Percentiles rank a stretch among this genome's conserved stretches.
phyloP scores from a whole-genome alignment of 2,113 vertebrate genomes.

The Tenrec ecaudatus region DNA sequence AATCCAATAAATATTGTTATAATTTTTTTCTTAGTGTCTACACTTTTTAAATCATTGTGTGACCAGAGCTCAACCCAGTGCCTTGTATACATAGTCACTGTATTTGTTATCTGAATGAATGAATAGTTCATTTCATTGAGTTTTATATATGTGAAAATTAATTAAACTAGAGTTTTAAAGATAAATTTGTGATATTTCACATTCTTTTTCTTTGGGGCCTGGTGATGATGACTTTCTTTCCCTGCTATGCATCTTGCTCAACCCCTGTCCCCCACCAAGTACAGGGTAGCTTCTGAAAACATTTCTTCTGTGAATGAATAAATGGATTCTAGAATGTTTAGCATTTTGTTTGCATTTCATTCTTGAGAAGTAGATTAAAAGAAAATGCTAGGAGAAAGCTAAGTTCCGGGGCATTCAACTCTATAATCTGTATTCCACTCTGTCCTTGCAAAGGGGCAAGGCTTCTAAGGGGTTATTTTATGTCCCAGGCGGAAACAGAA shows the following conservation, averaged over 20 bases:
- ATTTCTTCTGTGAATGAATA: slow-evolving; percentile 4
- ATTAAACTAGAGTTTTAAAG: slow-evolving; percentile 16
- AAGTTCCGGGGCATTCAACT: too few species aligned
- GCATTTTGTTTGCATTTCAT: not conserved
- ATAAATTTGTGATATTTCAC: not conserved
- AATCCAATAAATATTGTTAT: not conserved
- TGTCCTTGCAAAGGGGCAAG: not conserved
- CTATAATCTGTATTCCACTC: not conserved
- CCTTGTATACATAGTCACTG: not conserved
- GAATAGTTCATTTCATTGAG: not conserved
- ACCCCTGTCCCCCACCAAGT: not conserved
- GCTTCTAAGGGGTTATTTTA: not conserved
- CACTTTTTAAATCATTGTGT: not conserved
- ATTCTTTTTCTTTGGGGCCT: not conserved
- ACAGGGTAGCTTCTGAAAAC: not conserved
- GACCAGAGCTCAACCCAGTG: not conserved
- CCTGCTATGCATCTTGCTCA: not conserved
- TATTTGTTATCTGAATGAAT: slow-evolving; percentile 34
- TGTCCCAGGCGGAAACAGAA: not conserved
- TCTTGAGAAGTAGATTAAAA: slow-evolving; percentile 13
- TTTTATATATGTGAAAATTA: not conserved
- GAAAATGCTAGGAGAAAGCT: not conserved
- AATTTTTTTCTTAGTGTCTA: slow-evolving; percentile 32
- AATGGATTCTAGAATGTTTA: slow-evolving; percentile 6
- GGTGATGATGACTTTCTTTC: slow-evolving; percentile 45